A percentile compares a stretch with the other conserved stretches of the same genome.
Evolutionary conservation across 2,113 vertebrate species (phyloP).

Genomic region (Pungitius pungitius): DNA sequence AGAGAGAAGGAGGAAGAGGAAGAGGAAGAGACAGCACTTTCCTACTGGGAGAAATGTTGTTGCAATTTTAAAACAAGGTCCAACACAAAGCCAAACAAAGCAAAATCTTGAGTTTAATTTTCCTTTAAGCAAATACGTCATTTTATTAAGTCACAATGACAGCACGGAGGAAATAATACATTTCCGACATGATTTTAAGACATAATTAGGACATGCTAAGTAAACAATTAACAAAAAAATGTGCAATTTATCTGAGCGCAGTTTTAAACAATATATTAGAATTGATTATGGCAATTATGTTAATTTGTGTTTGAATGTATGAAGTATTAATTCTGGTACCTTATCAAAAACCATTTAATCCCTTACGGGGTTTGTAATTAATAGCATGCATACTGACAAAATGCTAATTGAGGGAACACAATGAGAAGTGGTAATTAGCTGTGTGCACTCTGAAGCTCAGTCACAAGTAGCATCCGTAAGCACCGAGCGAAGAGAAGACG

Average conservation of each 20-base stretch:
- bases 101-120: not conserved
- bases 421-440: conserved; percentile 65
- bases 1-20: not conserved
- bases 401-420: conserved; percentile 53
- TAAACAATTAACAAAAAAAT: not conserved
- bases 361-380: conserved; percentile 63
- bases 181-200: not conserved
- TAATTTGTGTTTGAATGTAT: conserved; percentile 47
- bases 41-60: not conserved
- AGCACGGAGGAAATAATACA: not conserved
- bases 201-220: not conserved
- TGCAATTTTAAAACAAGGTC: conserved; percentile 13
- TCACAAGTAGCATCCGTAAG: conserved; percentile 28
- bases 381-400: conserved; percentile 37
- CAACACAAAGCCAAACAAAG: not conserved
- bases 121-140: conserved; percentile 1
- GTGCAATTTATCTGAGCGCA: not conserved
- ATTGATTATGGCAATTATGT: conserved; percentile 41
- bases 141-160: not conserved
- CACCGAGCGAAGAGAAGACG: conserved; percentile 19
- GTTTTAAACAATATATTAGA: not conserved
- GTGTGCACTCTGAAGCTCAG: conserved; percentile 31
- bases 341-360: conserved; percentile 58
- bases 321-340: conserved; percentile 39
- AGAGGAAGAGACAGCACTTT: not conserved